phyloP scores from a whole-genome alignment of 1,140 invertebrate genomes.

The Diplogasteroides magnus region DNA sequence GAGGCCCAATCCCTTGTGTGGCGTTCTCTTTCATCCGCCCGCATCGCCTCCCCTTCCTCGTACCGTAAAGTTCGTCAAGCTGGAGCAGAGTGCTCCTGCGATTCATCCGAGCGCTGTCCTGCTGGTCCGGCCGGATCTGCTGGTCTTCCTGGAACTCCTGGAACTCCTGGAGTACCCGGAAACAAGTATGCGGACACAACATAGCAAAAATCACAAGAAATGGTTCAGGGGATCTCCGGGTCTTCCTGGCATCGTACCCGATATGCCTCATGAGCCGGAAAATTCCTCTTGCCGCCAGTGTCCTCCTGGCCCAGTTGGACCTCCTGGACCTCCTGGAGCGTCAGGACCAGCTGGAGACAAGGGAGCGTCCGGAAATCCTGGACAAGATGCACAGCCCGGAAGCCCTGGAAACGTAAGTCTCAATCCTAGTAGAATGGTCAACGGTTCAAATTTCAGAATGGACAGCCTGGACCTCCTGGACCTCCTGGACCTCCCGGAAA shows the following conservation, averaged over 20 bases:
- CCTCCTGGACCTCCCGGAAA: background rate
- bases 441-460: background rate
- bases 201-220: too few species aligned
- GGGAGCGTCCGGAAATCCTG: background rate
- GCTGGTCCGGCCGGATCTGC: too few species aligned
- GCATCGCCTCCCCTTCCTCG: too few species aligned
- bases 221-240: background rate
- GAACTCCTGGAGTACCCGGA: background rate
- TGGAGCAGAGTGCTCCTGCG: background rate
- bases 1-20: too few species aligned
- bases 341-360: background rate
- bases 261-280: background rate
- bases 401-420: background rate
- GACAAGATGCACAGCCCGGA: background rate
- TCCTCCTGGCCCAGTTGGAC: background rate
- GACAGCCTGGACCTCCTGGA: background rate
- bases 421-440: background rate
- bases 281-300: background rate
- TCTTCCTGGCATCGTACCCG: background rate
- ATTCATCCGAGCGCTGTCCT: background rate
- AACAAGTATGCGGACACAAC: background rate
- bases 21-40: too few species aligned
- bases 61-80: too few species aligned
- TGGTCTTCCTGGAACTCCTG: background rate
- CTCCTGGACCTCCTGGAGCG: background rate